These are phyloP conservation scores for Crepidodera aurea DNA, from an alignment of 2,888 invertebrate species.

Conservation along the genomic window DNA sequence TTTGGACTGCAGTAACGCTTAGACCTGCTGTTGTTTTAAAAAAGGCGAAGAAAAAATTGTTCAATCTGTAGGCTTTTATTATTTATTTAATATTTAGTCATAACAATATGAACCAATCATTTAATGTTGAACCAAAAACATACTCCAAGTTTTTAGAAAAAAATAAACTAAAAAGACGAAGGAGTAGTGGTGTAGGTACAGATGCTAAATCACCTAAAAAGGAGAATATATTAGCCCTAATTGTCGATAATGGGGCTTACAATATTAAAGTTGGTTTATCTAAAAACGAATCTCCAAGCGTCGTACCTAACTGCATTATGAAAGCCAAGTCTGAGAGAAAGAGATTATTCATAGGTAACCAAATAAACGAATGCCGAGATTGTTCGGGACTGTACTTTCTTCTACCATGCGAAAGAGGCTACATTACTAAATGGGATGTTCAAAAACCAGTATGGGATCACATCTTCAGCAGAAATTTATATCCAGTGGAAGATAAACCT, in stretches of 20 bases:
- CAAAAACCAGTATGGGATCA: conserved; percentile 97
- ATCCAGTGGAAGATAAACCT: conserved; percentile 79
- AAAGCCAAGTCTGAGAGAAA: conserved; percentile 97
- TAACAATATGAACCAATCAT: conserved; percentile 13
- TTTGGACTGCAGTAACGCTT: no score
- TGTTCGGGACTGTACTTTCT: conserved; percentile 94
- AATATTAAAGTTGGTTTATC: conserved; percentile 87
- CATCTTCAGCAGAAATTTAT: conserved; percentile 87
- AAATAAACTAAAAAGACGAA: conserved; percentile 30
- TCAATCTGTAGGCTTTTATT: no score
- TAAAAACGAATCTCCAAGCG: conserved; percentile 70
- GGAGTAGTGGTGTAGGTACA: conserved; percentile 28
- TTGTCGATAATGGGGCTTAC: conserved; percentile 85
- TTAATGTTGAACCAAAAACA: conserved; percentile 16
- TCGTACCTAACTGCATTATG: conserved; percentile 95
- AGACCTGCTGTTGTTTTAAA: no score
- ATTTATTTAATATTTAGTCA: no score
- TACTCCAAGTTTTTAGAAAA: conserved; percentile 28
- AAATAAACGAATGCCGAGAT: conserved; percentile 96
- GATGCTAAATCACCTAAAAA: conserved; percentile 31
- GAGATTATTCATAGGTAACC: conserved; percentile 85
- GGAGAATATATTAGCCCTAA: conserved; percentile 41
- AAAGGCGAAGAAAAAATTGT: no score
- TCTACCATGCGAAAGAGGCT: conserved; percentile 94
- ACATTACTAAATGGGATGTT: conserved; percentile 94